These are phyloP conservation scores for Sylvia atricapilla DNA, from an alignment of 2,113 vertebrate genomes.

Conservation along the genomic window DNA sequence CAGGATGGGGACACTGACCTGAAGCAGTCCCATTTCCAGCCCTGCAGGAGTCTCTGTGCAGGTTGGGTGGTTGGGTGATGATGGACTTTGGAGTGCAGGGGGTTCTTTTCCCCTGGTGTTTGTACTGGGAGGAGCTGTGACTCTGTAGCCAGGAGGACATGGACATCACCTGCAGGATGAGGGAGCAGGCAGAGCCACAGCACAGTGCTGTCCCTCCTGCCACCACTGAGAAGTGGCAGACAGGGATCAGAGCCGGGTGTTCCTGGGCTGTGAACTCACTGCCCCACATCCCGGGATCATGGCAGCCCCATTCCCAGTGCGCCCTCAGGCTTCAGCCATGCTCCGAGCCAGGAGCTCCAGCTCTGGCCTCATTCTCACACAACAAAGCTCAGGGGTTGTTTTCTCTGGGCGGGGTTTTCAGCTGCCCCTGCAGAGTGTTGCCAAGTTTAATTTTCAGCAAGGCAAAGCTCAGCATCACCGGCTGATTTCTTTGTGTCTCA, in stretches of 20 bases:
- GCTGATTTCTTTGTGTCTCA: not conserved
- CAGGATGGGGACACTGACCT: not conserved
- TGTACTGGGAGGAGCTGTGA: not conserved
- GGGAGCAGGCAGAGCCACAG: not conserved
- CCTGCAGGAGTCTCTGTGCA: not conserved
- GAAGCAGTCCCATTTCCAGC: not conserved
- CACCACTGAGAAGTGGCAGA: not conserved
- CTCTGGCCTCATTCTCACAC: not conserved
- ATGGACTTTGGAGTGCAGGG: not conserved
- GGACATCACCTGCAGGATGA: not conserved
- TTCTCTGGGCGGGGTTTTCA: not conserved
- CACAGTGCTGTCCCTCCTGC: not conserved
- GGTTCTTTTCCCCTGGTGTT: not conserved
- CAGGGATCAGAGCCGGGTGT: too few relatives aligned
- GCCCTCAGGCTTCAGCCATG: not conserved
- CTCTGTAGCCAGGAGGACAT: not conserved
- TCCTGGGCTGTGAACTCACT: not conserved
- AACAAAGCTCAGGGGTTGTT: not conserved
- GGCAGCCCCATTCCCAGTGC: fast-evolving
- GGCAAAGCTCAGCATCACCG: not conserved
- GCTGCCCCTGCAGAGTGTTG: fast-evolving
- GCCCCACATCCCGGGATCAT: fast-evolving
- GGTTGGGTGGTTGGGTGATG: not conserved
- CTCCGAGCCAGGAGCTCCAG: not conserved
- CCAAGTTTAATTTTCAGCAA: not conserved